phyloP scores from a whole-genome alignment of 2,888 invertebrate species.

The Acanthosepion lycidas region DNA sequence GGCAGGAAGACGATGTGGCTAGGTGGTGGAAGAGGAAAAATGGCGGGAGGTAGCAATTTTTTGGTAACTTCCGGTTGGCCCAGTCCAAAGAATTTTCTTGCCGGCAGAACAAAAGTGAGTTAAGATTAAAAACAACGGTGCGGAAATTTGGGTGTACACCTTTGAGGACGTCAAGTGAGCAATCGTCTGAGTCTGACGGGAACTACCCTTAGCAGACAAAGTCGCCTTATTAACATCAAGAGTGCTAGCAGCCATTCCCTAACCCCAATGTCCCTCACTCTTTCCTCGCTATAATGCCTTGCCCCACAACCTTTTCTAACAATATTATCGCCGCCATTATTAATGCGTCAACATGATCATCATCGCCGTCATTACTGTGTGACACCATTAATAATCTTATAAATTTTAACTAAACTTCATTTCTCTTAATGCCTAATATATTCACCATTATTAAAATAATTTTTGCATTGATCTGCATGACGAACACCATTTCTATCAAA shows the following conservation, averaged over 20 bases:
- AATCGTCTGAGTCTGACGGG: background rate
- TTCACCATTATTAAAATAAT: background rate
- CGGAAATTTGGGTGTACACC: conserved; percentile 33
- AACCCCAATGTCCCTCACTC: background rate
- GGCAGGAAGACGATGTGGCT: background rate
- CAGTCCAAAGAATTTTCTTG: conserved; percentile 20
- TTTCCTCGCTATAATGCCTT: background rate
- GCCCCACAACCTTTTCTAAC: background rate
- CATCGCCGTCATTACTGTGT: background rate
- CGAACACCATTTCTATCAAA: too few relatives aligned
- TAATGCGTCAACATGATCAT: background rate
- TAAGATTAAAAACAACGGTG: background rate
- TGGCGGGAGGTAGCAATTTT: background rate
- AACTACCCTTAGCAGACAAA: background rate
- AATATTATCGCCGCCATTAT: background rate
- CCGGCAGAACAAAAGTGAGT: background rate
- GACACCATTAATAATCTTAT: background rate
- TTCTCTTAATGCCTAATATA: background rate
- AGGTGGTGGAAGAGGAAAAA: background rate
- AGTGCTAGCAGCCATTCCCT: too few relatives aligned
- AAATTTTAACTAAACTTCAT: background rate
- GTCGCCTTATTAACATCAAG: background rate
- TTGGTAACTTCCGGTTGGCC: background rate
- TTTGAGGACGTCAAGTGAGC: background rate
- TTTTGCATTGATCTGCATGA: background rate